Evolutionary conservation across 2,113 vertebrate genomes (phyloP).

Genomic region (Plecotus auritus): DNA sequence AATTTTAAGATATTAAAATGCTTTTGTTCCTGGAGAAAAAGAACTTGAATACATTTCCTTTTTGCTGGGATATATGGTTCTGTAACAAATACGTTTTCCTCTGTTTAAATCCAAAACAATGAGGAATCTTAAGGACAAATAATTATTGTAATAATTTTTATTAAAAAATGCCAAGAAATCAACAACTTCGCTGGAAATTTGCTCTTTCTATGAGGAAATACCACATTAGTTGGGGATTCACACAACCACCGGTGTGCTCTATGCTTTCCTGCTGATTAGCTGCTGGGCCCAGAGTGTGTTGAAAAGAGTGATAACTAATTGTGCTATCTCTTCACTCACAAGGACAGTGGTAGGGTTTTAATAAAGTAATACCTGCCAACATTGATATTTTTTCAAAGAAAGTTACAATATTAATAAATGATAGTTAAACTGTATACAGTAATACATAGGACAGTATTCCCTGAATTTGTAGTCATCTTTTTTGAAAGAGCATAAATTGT

Average conservation of each 20-base stretch:
- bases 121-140: neutral
- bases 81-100: neutral
- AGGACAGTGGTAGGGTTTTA: neutral
- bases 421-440: neutral
- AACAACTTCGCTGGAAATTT: neutral
- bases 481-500: neutral
- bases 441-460: neutral
- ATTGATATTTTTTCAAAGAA: slow-evolving; percentile 1
- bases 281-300: neutral
- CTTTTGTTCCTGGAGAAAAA: neutral
- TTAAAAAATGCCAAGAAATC: slow-evolving; percentile 6
- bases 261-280: neutral
- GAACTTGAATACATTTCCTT: neutral
- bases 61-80: neutral
- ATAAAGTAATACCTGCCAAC: slow-evolving; percentile 13
- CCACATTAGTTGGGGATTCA: neutral
- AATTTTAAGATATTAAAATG: neutral
- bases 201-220: neutral
- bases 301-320: slow-evolving; percentile 20
- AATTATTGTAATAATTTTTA: neutral
- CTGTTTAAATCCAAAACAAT: neutral
- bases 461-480: neutral
- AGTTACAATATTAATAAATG: neutral
- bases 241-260: neutral
- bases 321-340: neutral